Evolutionary conservation across 1,140 invertebrate species (phyloP).

Genomic region (Zaprionus nigranus): DNA sequence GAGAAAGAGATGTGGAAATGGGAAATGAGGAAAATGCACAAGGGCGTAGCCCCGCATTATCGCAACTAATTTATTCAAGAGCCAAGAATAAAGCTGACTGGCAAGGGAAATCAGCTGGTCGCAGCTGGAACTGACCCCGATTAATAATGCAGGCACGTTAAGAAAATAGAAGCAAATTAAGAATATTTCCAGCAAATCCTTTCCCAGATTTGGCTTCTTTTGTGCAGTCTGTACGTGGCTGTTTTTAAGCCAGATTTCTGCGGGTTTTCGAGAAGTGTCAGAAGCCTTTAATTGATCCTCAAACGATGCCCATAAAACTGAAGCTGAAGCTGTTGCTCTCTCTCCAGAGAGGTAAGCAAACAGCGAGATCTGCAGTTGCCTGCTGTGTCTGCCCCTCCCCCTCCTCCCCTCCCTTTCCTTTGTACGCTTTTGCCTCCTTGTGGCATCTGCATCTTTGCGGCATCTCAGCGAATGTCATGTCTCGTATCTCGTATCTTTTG

Average conservation of each 20-base stretch:
- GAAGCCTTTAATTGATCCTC: slow-evolving; percentile 50
- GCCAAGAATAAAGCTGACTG: slow-evolving; percentile 1
- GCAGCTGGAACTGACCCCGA: background rate
- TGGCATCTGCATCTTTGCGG: slow-evolving; percentile 46
- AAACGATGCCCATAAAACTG: slow-evolving; percentile 41
- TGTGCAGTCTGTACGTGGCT: slow-evolving; percentile 1
- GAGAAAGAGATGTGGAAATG: background rate
- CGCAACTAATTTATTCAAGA: slow-evolving; percentile 70
- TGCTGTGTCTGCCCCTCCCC: background rate
- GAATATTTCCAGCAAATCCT: too few relatives aligned
- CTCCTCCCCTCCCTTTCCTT: background rate
- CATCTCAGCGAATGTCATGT: slow-evolving; percentile 76
- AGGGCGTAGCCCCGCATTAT: slow-evolving; percentile 64
- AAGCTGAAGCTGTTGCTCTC: slow-evolving; percentile 23
- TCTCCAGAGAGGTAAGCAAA: slow-evolving; percentile 27
- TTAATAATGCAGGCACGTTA: background rate
- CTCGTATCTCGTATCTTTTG: slow-evolving; percentile 81
- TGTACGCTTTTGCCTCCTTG: background rate
- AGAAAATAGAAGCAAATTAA: background rate
- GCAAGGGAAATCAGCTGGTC: too few relatives aligned
- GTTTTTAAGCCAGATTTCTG: background rate
- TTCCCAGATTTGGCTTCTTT: background rate
- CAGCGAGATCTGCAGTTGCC: slow-evolving; percentile 19
- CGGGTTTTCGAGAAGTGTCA: slow-evolving; percentile 27
- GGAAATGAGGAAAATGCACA: slow-evolving; percentile 26